These are phyloP conservation scores for Watsonalla binaria DNA, from an alignment of 2,888 invertebrate genomes.

Conservation along the genomic window DNA sequence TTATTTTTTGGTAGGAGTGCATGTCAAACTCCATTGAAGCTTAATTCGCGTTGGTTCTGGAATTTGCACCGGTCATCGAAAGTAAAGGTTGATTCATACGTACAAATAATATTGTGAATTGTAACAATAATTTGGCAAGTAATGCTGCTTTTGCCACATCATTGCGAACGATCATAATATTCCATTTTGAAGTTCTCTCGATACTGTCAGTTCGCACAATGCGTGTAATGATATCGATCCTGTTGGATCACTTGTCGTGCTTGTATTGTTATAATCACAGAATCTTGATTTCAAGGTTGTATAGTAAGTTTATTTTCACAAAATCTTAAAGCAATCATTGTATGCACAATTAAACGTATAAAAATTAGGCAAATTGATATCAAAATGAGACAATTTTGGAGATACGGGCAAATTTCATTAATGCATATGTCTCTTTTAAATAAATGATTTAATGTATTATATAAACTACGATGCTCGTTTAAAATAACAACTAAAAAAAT, in stretches of 20 bases:
- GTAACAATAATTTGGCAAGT: background rate
- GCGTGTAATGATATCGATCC: conserved; percentile 33
- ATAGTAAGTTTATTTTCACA: too few relatives aligned
- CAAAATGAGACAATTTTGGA: too few relatives aligned
- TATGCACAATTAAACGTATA: too few relatives aligned
- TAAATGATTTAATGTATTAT: too few relatives aligned
- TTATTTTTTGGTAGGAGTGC: background rate
- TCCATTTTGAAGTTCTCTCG: conserved; percentile 3
- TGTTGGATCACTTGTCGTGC: conserved; percentile 20
- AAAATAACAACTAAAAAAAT: too few relatives aligned
- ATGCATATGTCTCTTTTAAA: too few relatives aligned
- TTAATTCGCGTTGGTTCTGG: background rate
- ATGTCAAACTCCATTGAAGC: background rate
- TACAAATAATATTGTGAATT: background rate
- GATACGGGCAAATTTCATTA: too few relatives aligned
- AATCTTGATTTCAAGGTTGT: conserved; percentile 2
- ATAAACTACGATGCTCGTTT: too few relatives aligned
- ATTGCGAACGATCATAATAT: background rate
- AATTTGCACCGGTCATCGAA: background rate
- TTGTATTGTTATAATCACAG: background rate
- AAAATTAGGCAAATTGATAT: too few relatives aligned
- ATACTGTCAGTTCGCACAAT: conserved; percentile 35
- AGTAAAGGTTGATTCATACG: background rate
- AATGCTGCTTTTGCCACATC: background rate
- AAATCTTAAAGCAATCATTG: too few relatives aligned